Base-by-base conservation (phyloP, 2,888 invertebrate species). In the Ichneumoninae sp. region DNA sequence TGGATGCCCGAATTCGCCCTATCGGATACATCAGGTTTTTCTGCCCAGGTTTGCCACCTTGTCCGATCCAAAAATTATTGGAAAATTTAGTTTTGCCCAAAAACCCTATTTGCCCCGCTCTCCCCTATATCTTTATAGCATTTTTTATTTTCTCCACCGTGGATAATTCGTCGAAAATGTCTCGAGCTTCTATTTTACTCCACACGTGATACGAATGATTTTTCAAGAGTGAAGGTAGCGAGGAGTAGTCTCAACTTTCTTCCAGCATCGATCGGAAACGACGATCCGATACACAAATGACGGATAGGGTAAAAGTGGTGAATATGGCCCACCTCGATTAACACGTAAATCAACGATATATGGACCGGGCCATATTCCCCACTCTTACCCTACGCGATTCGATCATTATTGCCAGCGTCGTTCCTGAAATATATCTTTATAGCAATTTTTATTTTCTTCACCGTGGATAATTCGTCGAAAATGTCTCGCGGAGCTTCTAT, bases 171-270 rank as follows among this genome's bases (percentile, higher is more conserved):
- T 19, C 47, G 33, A 33, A 62, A 50, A 40, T 60, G 44, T 62
- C 60, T n/a, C 16, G 22, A 7, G 22, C 22, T 36, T 65, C 10
- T 30, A 52, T 75, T 66, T 75, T 36, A 47, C 26, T 19, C 62
- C 74, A 75, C 62, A 75, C 76, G 66, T 74, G 65, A 68, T 65
- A 33, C 66, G 66, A 68, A 65, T 22, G 47, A 52, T 47, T 74
- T 44, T 66, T 26, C 47, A 8, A 66, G 66, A 40, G 40, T 4
- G 36, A 22, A 65, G 44, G 16, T 16, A 47, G 44, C 22, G 26
- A 40, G 65, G 19, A 7, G 13, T 13, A 36, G 66, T 52, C 22
- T 22, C 1, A 22, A 22, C 22, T 22, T 22, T 22, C 22, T 22
- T 22, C 22, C 1, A 22, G 22, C 22, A 22, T 22, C 22, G 22